Percentiles rank a stretch among this genome's conserved stretches.
Conservation (phyloP, 2,797 vertebrate genomes). For the Anguilla pacifica region DNA sequence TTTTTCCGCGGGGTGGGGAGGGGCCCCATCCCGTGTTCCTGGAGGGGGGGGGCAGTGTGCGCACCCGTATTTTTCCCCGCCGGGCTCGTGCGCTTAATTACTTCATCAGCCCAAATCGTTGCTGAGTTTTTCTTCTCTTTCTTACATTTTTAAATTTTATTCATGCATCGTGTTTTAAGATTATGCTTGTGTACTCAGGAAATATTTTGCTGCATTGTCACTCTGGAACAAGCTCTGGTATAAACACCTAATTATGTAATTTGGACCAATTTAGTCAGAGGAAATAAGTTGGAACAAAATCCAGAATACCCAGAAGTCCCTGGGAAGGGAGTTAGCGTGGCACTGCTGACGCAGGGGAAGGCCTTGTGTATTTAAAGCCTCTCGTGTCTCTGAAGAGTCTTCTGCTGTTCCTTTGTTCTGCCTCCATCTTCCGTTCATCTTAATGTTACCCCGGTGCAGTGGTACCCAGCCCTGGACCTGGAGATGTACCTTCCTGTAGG, state of each 20-base stretch:
- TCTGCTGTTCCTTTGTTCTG: background rate
- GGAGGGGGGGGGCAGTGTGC: background rate
- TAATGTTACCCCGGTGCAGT: background rate
- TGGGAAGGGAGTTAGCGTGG: background rate
- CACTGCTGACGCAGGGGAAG: background rate
- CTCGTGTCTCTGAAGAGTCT: background rate
- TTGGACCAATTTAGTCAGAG: background rate
- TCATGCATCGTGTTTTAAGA: background rate
- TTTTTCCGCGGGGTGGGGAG: background rate
- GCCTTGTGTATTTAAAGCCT: background rate
- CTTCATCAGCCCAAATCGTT: background rate
- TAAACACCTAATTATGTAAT: background rate
- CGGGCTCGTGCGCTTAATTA: background rate
- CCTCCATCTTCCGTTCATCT: background rate
- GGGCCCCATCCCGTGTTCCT: background rate
- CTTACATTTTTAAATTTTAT: background rate
- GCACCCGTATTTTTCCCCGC: background rate
- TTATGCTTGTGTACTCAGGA: background rate
- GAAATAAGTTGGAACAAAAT: background rate
- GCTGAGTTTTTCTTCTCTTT: background rate
- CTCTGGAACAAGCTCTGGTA: background rate
- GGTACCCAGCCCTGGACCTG: too few relatives aligned
- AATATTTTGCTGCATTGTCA: background rate
- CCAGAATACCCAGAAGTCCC: background rate
- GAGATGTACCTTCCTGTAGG: too few relatives aligned